Evolutionary conservation across 2,797 vertebrate species (phyloP).

Genomic region (Botia almorhae): DNA sequence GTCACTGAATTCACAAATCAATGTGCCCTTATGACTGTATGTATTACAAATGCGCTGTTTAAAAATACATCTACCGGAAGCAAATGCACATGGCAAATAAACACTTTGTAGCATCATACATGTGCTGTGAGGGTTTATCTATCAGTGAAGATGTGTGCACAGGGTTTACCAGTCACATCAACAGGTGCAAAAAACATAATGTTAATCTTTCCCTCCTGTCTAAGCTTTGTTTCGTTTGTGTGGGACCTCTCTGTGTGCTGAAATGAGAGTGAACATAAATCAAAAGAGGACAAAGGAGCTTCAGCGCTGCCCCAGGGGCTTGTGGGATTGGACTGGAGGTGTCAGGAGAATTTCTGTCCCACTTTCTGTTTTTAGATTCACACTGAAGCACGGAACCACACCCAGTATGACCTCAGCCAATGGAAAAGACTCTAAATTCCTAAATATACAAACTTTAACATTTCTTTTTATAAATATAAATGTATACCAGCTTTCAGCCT

Average conservation of each 20-base stretch:
- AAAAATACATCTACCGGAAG: too few species aligned
- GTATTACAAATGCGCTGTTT: too few species aligned
- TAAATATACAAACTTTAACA: too few species aligned
- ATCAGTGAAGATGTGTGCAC: background rate
- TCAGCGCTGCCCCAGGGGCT: conserved; percentile 37
- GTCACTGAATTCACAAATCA: too few species aligned
- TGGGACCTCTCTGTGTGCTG: background rate
- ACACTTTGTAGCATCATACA: too few species aligned
- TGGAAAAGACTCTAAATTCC: background rate
- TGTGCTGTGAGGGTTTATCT: too few species aligned
- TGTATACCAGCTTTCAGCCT: too few species aligned
- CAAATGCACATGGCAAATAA: too few species aligned
- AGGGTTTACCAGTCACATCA: background rate
- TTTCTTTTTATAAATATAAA: too few species aligned
- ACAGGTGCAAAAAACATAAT: background rate
- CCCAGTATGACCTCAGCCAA: background rate
- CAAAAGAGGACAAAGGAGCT: conserved; percentile 47
- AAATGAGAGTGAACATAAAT: conserved; percentile 4
- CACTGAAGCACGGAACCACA: conserved; percentile 11
- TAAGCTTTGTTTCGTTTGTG: conserved; percentile 3
- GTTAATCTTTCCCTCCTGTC: background rate
- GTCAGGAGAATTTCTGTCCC: conserved; percentile 56
- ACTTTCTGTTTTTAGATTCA: conserved; percentile 59
- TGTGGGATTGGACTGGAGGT: conserved; percentile 39
- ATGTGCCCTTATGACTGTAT: too few species aligned